These are phyloP conservation scores for Polydrusus tereticollis DNA, from an alignment of 2,888 invertebrate species.

Conservation along the genomic window DNA sequence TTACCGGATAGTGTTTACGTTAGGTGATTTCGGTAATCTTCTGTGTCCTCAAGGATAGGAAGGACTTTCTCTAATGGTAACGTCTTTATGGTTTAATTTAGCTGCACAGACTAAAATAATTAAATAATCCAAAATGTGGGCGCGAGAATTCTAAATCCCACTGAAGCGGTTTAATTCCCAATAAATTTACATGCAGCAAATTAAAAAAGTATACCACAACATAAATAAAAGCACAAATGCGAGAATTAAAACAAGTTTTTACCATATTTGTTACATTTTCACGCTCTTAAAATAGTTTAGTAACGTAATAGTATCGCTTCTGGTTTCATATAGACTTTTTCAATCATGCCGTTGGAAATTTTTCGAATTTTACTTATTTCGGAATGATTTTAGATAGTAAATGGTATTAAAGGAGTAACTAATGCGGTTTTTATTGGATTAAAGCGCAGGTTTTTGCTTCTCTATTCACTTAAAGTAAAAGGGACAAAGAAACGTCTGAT, in stretches of 20 bases:
- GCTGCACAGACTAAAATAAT: too few species aligned
- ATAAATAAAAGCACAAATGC: slow-evolving; percentile 20
- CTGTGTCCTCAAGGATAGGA: too few species aligned
- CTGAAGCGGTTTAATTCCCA: background rate
- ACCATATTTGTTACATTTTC: slow-evolving; percentile 35
- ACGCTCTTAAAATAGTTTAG: slow-evolving; percentile 18
- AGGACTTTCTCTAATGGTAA: too few species aligned
- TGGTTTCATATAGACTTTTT: slow-evolving; percentile 29
- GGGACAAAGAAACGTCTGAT: too few species aligned
- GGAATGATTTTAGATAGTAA: slow-evolving; percentile 2
- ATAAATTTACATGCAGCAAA: background rate
- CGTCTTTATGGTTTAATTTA: too few species aligned
- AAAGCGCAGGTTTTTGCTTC: too few species aligned
- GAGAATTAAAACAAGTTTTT: slow-evolving; percentile 35
- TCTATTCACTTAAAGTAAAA: background rate
- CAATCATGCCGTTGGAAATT: background rate
- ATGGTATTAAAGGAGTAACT: background rate
- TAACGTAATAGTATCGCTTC: slow-evolving; percentile 30
- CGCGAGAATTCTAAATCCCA: background rate
- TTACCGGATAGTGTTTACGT: background rate
- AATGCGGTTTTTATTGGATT: background rate
- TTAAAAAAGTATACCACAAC: slow-evolving; percentile 31
- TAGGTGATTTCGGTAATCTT: background rate
- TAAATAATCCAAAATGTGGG: too few species aligned
- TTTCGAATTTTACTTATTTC: slow-evolving; percentile 1